These are phyloP conservation scores for Ferdinandea cuprea DNA, from an alignment of 2,888 invertebrate species.

Conservation along the genomic window DNA sequence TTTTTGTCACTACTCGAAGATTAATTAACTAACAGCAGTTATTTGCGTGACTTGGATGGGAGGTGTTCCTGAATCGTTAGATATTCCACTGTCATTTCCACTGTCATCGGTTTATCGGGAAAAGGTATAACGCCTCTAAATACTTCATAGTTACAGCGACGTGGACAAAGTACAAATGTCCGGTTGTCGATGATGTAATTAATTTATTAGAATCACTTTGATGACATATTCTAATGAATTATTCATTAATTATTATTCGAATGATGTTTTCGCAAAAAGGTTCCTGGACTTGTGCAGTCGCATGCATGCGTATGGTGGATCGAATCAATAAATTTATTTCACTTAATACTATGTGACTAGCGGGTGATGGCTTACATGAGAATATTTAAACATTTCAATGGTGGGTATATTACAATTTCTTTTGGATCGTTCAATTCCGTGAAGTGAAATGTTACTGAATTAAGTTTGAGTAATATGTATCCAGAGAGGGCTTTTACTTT, in stretches of 20 bases:
- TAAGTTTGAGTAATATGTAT: too few relatives aligned
- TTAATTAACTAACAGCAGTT: slow-evolving; percentile 16
- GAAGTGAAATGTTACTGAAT: too few relatives aligned
- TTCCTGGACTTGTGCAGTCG: background rate
- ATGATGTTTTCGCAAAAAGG: slow-evolving; percentile 21
- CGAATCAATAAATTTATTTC: too few relatives aligned
- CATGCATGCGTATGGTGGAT: background rate
- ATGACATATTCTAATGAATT: slow-evolving; percentile 50
- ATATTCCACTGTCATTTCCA: slow-evolving; percentile 40
- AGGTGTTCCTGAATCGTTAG: slow-evolving; percentile 41
- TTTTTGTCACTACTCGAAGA: slow-evolving; percentile 13
- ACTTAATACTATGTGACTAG: too few relatives aligned
- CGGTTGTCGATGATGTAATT: slow-evolving; percentile 63
- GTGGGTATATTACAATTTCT: too few relatives aligned
- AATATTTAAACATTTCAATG: background rate
- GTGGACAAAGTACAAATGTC: slow-evolving; percentile 60
- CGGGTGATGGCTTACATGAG: too few relatives aligned
- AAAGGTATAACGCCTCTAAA: slow-evolving; percentile 13
- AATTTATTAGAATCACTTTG: slow-evolving; percentile 54
- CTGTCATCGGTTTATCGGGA: slow-evolving; percentile 41
- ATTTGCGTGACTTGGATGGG: slow-evolving; percentile 29
- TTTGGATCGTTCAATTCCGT: too few relatives aligned
- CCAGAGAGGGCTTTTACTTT: too few relatives aligned
- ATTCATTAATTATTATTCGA: slow-evolving; percentile 62
- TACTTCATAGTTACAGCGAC: slow-evolving; percentile 17